Base-by-base conservation (phyloP, 2,888 invertebrate genomes). In the Lysandra coridon region DNA sequence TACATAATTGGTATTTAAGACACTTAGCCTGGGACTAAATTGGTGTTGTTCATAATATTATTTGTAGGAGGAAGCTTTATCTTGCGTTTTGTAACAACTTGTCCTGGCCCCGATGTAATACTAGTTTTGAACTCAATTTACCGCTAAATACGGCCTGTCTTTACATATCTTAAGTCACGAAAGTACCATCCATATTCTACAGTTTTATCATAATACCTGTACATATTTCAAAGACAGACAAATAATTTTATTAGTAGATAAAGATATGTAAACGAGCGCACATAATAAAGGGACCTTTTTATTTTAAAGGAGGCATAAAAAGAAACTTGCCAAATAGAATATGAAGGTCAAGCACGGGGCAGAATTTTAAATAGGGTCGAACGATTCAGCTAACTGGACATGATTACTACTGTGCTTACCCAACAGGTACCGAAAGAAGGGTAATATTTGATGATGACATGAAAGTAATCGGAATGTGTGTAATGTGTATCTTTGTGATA, bases 271-370 rank as follows among this genome's bases (percentile, higher is more conserved):
- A 69, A 69, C 33, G 33, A 69, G 69, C 69, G 69, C 14, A 33
- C 69, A 37, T 37, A 69, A 33, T 69, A 69, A 69, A 69, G 69
- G 69, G 64, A 14, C 69, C 69, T 23, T 69, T 37, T 69, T 69
- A 69, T 69, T 69, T 69, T 37, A 37, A 69, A 69, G 33, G 37
- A 33, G 69, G 33, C 17, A 69, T 69, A 69, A 69, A 69, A 37
- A 12, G 69, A 69, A 37, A 69, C 14, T 37, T 37, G 33, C 4
- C 33, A 69, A 69, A 69, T 69, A 33, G 69, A 69, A 37, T 69
- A 64, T 23, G 64, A 10, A 37, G 69, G 69, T 69, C 12, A 33
- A 5, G 33, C 1, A 1, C 33, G 30, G 33, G 69, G 69, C 33
- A 69, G 69, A 69, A 69, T 69, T 69, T 69, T 69, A 69, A 69